Base-by-base conservation (phyloP, 2,888 invertebrate genomes). In the Protodeltote pygarga region DNA sequence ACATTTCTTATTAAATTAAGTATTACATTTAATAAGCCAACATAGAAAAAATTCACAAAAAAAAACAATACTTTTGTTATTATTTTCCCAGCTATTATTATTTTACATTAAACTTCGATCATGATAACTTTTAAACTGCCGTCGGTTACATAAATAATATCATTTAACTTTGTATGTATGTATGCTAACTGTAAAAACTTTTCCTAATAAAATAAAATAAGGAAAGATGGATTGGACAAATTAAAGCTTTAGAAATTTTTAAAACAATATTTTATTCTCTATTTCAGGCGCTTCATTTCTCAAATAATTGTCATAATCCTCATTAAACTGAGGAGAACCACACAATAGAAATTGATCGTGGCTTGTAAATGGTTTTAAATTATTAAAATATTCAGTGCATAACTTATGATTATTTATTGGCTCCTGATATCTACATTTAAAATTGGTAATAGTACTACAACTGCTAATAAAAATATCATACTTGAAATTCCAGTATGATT, bases 401-500 rank as follows among this genome's bases (percentile, higher is more conserved):
- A 94, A 67, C 75, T 82, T 92, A 21, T 69, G 65, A 34, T 55
- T 54, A 41, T 79, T 68, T 19, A 94, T 77, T 31, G 90, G 87
- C 80, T 94, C 94, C 68, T 91, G 83, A 76, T 94, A 94, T 72
- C 92, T 93, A 27, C 58, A 41, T 31, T 32, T 49, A 8, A 9
- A 19, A 45, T 51, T 35, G 9, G 44, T 24, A n/a, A n/a, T n/a
- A 21, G 23, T 17, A 24, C 5, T 25, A 15, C 5, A 32, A 19
- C 79, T 81, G 62, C 86, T 81, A 32, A 96, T 64, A 83, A 93
- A 95, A 55, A 95, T 85, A 25, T 89, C 85, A 58, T 94, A 94
- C n/a, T 84, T 85, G 76, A 96, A 97, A 86, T 97, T 97, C 96
- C 97, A 97, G 79, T 90, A 94, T 15, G 88, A 83, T 17, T 87